These are phyloP conservation scores for Montipora cactus DNA, from an alignment of 64 coral and sea anemone genomes.

Conservation along the genomic window DNA sequence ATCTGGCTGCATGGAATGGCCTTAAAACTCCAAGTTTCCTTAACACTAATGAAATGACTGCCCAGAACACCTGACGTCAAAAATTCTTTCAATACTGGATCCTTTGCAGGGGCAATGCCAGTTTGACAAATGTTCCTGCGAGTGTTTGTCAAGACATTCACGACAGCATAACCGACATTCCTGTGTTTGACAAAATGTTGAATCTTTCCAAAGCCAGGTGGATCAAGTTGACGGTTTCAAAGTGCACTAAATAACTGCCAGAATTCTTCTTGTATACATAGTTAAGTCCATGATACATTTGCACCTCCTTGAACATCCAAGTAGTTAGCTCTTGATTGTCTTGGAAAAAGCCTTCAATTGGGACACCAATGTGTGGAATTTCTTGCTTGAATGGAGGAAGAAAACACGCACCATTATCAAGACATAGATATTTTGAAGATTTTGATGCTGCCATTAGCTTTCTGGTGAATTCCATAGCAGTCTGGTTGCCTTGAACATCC, in stretches of 20 bases:
- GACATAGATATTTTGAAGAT: slow-evolving; percentile 48
- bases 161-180: slow-evolving; percentile 61
- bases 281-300: slow-evolving; percentile 41
- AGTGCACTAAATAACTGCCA: not conserved
- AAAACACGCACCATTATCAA: slow-evolving; percentile 51
- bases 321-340: slow-evolving; percentile 18
- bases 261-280: slow-evolving; percentile 46
- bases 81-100: too few relatives aligned
- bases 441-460: slow-evolving; percentile 30
- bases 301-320: slow-evolving; percentile 35
- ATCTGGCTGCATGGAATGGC: slow-evolving; percentile 30
- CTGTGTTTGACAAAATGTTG: too few relatives aligned
- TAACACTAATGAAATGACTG: not conserved
- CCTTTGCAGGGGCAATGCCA: too few relatives aligned
- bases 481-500: not conserved
- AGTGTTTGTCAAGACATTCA: slow-evolving; percentile 23
- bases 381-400: slow-evolving; percentile 43
- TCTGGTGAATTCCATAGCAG: slow-evolving; percentile 34
- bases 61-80: too few relatives aligned
- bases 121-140: too few relatives aligned
- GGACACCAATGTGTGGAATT: slow-evolving; percentile 41
- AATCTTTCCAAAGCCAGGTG: slow-evolving; percentile 32
- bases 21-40: too few relatives aligned
- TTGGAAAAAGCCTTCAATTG: slow-evolving; percentile 53
- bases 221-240: not conserved